Percentiles rank a stretch among this genome's conserved stretches.
These are phyloP conservation scores for Diaperis boleti DNA, from an alignment of 2,888 invertebrate species.

Conservation along the genomic window DNA sequence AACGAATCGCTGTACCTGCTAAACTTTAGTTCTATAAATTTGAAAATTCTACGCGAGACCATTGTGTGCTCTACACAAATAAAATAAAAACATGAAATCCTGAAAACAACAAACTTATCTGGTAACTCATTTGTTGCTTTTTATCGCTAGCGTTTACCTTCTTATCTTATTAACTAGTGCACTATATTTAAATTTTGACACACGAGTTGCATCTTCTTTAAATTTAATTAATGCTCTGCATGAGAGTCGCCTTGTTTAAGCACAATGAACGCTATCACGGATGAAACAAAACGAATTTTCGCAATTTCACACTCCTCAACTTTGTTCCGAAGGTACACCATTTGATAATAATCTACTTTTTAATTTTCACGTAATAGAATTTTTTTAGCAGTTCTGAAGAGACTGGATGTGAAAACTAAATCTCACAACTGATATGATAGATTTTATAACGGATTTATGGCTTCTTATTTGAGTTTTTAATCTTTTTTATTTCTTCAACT, in stretches of 20 bases:
- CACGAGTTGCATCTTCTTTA: constrained; percentile 1
- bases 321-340: too few species aligned
- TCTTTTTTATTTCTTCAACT: too few species aligned
- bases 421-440: too few species aligned
- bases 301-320: not conserved
- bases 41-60: not conserved
- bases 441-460: too few species aligned
- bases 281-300: not conserved
- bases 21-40: not conserved
- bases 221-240: constrained; percentile 4
- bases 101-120: not conserved
- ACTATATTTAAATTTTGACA: not conserved
- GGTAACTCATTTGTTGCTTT: not conserved
- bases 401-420: too few species aligned
- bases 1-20: not conserved
- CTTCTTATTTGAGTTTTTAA: too few species aligned
- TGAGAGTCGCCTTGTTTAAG: not conserved
- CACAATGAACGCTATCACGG: not conserved
- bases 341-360: too few species aligned
- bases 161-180: not conserved
- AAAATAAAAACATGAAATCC: not conserved
- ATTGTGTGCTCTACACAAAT: not conserved
- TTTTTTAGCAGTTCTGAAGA: too few species aligned
- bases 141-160: not conserved
- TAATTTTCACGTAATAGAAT: too few species aligned